Evolutionary conservation across 2,113 vertebrate species (phyloP).

Genomic region (Corapipo altera): DNA sequence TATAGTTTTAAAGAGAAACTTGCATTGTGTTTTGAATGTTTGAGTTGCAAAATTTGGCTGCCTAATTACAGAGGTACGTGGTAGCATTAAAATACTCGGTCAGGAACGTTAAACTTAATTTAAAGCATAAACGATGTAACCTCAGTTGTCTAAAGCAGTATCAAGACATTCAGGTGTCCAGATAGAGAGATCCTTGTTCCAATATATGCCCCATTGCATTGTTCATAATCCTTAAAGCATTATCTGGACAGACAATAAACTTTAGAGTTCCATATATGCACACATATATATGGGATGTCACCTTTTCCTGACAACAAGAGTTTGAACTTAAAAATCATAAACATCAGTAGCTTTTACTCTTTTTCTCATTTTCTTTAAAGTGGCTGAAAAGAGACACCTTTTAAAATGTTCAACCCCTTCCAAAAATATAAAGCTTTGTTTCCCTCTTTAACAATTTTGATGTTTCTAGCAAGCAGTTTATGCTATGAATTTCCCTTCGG

Average conservation of each 20-base stretch:
- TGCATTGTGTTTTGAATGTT: not conserved
- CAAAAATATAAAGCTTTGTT: not conserved
- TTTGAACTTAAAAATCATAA: not conserved
- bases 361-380: not conserved
- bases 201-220: not conserved
- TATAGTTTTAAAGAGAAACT: not conserved
- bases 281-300: not conserved
- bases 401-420: not conserved
- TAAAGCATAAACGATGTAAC: not conserved
- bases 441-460: not conserved
- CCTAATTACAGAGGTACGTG: not conserved
- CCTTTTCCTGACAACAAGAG: not conserved
- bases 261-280: not conserved
- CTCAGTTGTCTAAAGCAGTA: not conserved
- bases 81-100: not conserved
- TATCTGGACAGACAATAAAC: not conserved
- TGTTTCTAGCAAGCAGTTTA: not conserved
- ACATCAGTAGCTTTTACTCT: not conserved
- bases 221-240: not conserved
- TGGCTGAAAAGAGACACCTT: not conserved
- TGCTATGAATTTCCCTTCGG: not conserved
- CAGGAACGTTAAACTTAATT: not conserved
- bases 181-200: not conserved
- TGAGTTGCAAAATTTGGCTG: not conserved
- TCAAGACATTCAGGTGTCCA: not conserved